A percentile compares a stretch with the other conserved stretches of the same genome.
phyloP scores from a whole-genome alignment of 1,140 invertebrate genomes.

The Drosophila ogumai region DNA sequence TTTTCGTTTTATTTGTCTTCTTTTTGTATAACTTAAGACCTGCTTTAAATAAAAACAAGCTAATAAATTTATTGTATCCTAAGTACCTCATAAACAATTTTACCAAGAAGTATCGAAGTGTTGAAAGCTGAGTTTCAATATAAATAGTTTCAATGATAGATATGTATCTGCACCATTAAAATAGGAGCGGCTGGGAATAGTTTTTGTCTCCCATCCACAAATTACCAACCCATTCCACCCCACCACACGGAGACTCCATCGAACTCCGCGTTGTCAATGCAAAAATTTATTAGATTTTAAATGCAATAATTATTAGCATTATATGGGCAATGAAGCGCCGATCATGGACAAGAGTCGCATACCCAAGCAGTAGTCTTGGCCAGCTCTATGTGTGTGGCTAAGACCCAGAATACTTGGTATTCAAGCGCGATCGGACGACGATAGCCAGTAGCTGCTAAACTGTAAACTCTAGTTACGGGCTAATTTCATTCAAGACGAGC shows the following conservation, averaged over 20 bases:
- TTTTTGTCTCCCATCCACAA: neutral
- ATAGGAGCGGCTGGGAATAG: constrained; percentile 64
- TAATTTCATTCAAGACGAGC: constrained; percentile 70
- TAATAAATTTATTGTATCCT: neutral
- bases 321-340: constrained; percentile 81
- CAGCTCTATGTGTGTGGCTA: constrained; percentile 42
- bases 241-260: constrained; percentile 8
- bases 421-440: constrained; percentile 21
- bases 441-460: constrained; percentile 70
- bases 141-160: too few relatives aligned
- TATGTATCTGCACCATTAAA: constrained; percentile 65
- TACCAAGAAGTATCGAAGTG: constrained; percentile 1
- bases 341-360: constrained; percentile 58
- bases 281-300: constrained; percentile 84
- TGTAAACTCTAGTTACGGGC: constrained; percentile 66
- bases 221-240: neutral
- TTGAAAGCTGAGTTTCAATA: neutral
- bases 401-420: constrained; percentile 52
- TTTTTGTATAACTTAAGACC: neutral
- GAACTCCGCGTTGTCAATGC: constrained; percentile 78
- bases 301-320: constrained; percentile 84
- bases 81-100: too few relatives aligned
- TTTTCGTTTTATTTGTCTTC: too few relatives aligned
- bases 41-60: neutral
- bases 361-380: constrained; percentile 45